Conservation (phyloP, 2,113 vertebrate genomes). For the Vulpes vulpes region DNA sequence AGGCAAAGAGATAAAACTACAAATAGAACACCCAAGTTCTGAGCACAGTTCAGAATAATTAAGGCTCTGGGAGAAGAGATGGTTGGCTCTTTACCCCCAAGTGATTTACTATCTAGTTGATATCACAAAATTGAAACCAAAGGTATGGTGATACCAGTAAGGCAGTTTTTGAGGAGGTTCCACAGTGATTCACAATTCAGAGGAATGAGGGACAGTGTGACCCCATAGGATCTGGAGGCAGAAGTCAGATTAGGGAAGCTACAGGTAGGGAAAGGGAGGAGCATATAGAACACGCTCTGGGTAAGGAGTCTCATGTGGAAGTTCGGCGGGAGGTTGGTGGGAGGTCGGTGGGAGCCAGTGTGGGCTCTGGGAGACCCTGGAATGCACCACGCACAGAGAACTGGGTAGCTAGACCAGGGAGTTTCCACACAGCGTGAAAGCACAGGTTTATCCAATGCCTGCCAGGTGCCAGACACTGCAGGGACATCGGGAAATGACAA, state of each 20-base stretch:
- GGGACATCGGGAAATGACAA: neutral
- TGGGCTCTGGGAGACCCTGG: neutral
- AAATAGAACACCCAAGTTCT: too few relatives aligned
- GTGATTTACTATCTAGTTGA: neutral
- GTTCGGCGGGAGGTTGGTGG: neutral
- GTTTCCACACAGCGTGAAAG: neutral
- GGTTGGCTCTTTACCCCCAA: neutral
- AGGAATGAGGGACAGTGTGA: neutral
- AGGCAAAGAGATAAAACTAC: too few relatives aligned
- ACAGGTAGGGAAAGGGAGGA: neutral
- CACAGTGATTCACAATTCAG: neutral
- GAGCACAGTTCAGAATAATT: neutral
- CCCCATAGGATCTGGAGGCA: fast-evolving
- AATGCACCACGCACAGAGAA: neutral
- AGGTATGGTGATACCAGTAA: neutral
- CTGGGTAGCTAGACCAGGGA: neutral
- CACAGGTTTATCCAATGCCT: neutral
- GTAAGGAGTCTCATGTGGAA: neutral
- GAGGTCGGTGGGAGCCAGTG: neutral
- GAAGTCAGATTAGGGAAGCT: neutral
- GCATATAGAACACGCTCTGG: fast-evolving
- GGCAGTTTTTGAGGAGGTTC: neutral
- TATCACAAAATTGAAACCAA: neutral
- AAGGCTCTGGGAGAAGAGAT: neutral
- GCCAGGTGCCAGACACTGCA: neutral